Evolutionary conservation across 2,797 vertebrate species (phyloP).

Genomic region (Cuculus canorus): DNA sequence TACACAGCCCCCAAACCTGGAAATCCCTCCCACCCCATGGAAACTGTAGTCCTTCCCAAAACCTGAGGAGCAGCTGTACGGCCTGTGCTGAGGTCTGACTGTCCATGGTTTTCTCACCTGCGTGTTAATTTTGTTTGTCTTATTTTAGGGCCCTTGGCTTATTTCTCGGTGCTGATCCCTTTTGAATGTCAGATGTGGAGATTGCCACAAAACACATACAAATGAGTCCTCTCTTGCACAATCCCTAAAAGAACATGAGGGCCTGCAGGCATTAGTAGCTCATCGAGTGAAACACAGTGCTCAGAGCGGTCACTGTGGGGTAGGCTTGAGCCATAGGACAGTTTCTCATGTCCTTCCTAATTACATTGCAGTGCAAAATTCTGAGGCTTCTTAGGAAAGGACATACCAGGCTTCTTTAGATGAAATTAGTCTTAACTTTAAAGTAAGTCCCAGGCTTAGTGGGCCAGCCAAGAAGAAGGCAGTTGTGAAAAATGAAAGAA

Average conservation of each 20-base stretch:
- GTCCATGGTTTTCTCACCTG: background rate
- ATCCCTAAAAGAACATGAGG: rapidly evolving
- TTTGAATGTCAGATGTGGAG: background rate
- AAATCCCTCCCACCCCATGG: background rate
- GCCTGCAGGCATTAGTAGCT: background rate
- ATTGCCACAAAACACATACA: background rate
- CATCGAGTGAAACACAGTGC: background rate
- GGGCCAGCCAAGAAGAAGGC: background rate
- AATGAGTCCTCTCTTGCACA: background rate
- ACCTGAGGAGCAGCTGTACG: background rate
- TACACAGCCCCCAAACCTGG: background rate
- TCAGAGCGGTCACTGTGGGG: background rate
- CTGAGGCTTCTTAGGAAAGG: background rate
- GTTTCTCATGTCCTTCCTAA: background rate
- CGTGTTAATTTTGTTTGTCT: background rate
- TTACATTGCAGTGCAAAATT: background rate
- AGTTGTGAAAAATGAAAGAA: constrained; percentile 17
- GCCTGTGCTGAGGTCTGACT: background rate
- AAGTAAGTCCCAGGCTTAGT: background rate
- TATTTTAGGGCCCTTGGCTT: background rate
- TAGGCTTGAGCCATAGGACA: background rate
- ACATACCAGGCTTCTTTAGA: background rate
- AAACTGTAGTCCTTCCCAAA: background rate
- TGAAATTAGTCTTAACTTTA: background rate
- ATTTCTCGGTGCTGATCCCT: background rate